Evolutionary conservation across 2,888 invertebrate genomes (phyloP).

Genomic region (Syritta pipiens): DNA sequence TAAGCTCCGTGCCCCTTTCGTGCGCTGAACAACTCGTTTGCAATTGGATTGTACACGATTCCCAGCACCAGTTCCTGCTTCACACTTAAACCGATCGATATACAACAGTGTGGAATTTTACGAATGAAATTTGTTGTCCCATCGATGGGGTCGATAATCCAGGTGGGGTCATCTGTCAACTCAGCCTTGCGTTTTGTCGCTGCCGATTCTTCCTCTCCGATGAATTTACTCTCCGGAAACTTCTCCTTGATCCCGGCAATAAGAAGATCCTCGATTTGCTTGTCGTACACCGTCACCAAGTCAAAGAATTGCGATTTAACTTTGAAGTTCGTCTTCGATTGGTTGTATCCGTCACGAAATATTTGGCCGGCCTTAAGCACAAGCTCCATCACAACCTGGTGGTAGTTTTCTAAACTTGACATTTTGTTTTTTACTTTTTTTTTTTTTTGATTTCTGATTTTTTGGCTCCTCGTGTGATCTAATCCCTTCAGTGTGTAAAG

Average conservation of each 20-base stretch:
- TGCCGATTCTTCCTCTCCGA: constrained; percentile 86
- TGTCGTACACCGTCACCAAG: constrained; percentile 89
- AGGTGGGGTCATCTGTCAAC: constrained; percentile 88
- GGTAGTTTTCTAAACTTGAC: constrained; percentile 73
- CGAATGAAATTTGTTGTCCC: constrained; percentile 92
- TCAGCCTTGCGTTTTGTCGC: constrained; percentile 74
- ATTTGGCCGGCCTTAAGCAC: constrained; percentile 77
- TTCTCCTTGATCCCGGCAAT: constrained; percentile 81
- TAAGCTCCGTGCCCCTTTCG: constrained; percentile 87
- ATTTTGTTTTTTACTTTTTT: constrained; percentile 31
- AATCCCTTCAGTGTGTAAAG: not conserved
- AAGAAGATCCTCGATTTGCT: constrained; percentile 86
- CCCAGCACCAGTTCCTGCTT: constrained; percentile 84
- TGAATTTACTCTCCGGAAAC: constrained; percentile 86
- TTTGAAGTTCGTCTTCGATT: constrained; percentile 74
- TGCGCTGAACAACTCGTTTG: constrained; percentile 87
- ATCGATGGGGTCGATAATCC: constrained; percentile 93
- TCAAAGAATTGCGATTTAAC: constrained; percentile 84
- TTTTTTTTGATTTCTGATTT: no score
- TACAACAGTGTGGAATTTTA: constrained; percentile 84
- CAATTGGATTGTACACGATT: constrained; percentile 87
- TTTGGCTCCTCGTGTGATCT: no score
- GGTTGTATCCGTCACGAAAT: constrained; percentile 75
- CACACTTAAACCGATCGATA: constrained; percentile 84
- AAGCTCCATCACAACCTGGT: constrained; percentile 74